Percentiles rank a stretch among this genome's conserved stretches.
Conservation (phyloP, 2,797 vertebrate species). For the Cynopterus sphinx region DNA sequence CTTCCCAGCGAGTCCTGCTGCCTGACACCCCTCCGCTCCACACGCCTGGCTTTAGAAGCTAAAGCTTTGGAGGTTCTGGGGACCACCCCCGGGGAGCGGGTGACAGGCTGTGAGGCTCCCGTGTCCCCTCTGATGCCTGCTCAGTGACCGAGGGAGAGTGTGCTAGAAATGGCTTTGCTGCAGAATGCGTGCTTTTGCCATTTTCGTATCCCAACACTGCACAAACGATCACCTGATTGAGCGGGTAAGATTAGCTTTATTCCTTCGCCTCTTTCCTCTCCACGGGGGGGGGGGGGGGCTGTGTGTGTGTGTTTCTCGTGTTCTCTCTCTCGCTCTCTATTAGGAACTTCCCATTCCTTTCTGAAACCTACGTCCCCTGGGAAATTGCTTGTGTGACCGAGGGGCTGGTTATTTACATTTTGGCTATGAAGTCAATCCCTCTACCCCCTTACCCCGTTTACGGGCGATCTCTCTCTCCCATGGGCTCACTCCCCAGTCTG, state of each 20-base stretch:
- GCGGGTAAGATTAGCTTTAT: slow-evolving; percentile 74
- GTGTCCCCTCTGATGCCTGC: neutral
- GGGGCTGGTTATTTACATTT: neutral
- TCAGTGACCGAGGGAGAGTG: neutral
- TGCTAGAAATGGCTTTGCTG: neutral
- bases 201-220: neutral
- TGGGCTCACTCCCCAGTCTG: neutral
- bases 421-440: neutral
- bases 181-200: neutral
- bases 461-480: neutral
- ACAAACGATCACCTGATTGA: slow-evolving; percentile 38
- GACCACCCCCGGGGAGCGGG: neutral
- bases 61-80: neutral
- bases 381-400: neutral
- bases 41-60: neutral
- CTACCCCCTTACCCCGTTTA: fast-evolving
- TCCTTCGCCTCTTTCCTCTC: neutral
- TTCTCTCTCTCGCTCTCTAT: neutral
- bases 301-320: no score
- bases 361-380: neutral
- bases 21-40: neutral
- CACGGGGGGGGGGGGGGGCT: no score
- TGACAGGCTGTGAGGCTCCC: neutral
- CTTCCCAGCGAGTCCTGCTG: neutral
- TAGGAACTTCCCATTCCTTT: slow-evolving; percentile 13